Evolutionary conservation across 2,888 invertebrate species (phyloP).

Genomic region (Drosophila aldrichi): DNA sequence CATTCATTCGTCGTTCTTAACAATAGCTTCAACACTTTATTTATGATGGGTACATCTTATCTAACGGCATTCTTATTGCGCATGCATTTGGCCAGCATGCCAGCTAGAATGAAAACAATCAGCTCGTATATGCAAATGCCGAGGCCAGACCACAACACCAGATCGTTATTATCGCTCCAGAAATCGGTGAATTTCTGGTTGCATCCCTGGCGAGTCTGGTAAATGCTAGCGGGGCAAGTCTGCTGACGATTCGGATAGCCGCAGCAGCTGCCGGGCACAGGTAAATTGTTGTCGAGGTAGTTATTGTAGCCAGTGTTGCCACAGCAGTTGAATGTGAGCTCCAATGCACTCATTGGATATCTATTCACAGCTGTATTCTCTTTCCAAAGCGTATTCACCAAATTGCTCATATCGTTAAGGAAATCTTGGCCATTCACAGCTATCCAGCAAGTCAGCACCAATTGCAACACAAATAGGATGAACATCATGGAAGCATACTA

Average conservation of each 20-base stretch:
- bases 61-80: constrained; percentile 66
- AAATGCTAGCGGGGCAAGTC: constrained; percentile 37
- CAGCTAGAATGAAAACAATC: constrained; percentile 91
- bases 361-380: constrained; percentile 53
- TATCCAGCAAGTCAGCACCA: constrained; percentile 89
- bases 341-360: constrained; percentile 77
- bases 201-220: constrained; percentile 59
- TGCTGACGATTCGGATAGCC: constrained; percentile 50
- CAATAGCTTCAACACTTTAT: not conserved
- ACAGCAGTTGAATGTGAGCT: constrained; percentile 77
- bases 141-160: constrained; percentile 89
- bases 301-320: constrained; percentile 54
- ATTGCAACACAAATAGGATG: constrained; percentile 90
- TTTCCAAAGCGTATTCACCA: constrained; percentile 85
- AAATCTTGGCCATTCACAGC: constrained; percentile 88
- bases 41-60: not conserved
- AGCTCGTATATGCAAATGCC: constrained; percentile 90
- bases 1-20: not conserved
- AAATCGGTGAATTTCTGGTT: constrained; percentile 82
- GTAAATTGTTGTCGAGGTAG: constrained; percentile 19
- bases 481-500: constrained; percentile 91
- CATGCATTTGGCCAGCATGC: constrained; percentile 93
- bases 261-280: constrained; percentile 75
- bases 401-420: constrained; percentile 86
- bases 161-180: constrained; percentile 71